phyloP scores from a whole-genome alignment of 2,888 invertebrate genomes.

The Apodemia zela region DNA sequence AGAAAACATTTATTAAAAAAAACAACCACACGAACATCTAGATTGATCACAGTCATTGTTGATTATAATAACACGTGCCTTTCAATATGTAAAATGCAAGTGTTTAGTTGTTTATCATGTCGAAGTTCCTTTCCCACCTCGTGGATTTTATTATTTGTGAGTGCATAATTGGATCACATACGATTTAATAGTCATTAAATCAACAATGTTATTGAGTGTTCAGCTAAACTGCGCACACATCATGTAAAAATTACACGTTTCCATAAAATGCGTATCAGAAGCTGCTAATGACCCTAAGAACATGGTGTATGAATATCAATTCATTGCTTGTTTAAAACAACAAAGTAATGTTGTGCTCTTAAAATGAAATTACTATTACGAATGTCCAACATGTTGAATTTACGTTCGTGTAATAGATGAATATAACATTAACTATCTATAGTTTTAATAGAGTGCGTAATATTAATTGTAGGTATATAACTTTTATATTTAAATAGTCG shows the following conservation, averaged over 20 bases:
- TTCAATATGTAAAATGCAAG: slow-evolving; percentile 6
- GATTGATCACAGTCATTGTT: not conserved
- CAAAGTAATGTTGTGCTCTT: slow-evolving; percentile 29
- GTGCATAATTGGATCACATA: slow-evolving; percentile 50
- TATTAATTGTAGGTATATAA: not conserved
- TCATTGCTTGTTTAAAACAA: not conserved
- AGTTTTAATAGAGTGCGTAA: not conserved
- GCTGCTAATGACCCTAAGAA: slow-evolving; percentile 8
- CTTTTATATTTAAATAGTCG: no score
- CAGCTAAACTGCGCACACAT: slow-evolving; percentile 38
- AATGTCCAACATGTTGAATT: not conserved
- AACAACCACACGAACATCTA: not conserved
- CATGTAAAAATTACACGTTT: slow-evolving; percentile 29
- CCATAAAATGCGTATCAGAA: slow-evolving; percentile 19
- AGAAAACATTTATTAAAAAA: not conserved
- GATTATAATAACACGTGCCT: slow-evolving; percentile 5
- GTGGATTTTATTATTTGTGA: slow-evolving; percentile 60
- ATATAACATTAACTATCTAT: not conserved
- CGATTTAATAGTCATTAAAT: slow-evolving; percentile 25
- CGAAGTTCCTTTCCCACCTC: slow-evolving; percentile 37
- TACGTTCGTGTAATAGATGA: not conserved
- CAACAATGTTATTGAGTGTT: slow-evolving; percentile 24
- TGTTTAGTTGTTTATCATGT: not conserved
- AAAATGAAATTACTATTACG: not conserved
- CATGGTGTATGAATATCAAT: slow-evolving; percentile 10